phyloP scores from a whole-genome alignment of 2,888 invertebrate species.

The Hecatera dysodea region DNA sequence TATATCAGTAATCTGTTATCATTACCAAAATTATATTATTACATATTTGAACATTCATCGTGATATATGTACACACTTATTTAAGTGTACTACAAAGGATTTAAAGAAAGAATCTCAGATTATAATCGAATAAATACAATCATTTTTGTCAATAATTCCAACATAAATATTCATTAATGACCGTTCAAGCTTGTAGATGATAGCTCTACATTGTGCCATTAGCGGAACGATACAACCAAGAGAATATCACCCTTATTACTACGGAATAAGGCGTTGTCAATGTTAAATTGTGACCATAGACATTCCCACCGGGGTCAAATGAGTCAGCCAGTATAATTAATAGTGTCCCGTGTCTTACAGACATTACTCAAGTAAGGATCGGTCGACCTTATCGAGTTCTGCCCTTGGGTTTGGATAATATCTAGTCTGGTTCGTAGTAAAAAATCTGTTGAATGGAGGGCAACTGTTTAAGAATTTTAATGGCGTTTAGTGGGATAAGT shows the following conservation, averaged over 20 bases:
- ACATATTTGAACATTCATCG: neutral
- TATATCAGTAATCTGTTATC: neutral
- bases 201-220: constrained; percentile 47
- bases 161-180: constrained; percentile 52
- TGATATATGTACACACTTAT: neutral
- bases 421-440: constrained; percentile 36
- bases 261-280: constrained; percentile 13
- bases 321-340: constrained; percentile 66
- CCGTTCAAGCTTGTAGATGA: constrained; percentile 46
- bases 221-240: neutral
- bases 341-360: constrained; percentile 65
- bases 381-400: constrained; percentile 62
- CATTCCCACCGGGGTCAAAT: constrained; percentile 59
- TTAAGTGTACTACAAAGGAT: constrained; percentile 4
- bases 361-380: constrained; percentile 70
- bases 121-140: constrained; percentile 41
- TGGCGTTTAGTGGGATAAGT: neutral
- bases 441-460: constrained; percentile 36
- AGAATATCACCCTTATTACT: constrained; percentile 16
- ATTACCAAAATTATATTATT: neutral
- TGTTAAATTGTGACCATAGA: constrained; percentile 27
- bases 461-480: constrained; percentile 19
- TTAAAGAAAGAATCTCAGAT: constrained; percentile 23
- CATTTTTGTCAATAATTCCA: constrained; percentile 21
- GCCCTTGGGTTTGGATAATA: constrained; percentile 50